These are phyloP conservation scores for Potorous gilbertii DNA, from an alignment of 2,797 vertebrate species.

Conservation along the genomic window DNA sequence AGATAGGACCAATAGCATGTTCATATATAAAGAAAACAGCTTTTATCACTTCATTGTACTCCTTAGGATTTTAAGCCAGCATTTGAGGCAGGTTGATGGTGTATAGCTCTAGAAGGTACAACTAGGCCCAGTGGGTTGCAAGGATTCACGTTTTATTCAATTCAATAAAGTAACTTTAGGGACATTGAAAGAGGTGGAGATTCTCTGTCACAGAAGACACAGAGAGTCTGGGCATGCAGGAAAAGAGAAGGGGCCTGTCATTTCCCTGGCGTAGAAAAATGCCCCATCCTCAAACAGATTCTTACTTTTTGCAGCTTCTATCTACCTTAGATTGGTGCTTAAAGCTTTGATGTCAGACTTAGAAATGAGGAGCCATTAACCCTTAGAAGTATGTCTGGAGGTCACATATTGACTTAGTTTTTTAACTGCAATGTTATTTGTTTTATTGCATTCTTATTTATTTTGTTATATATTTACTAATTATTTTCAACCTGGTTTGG, in stretches of 20 bases:
- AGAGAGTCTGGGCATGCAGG: not conserved
- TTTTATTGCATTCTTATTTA: not conserved
- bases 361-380: not conserved
- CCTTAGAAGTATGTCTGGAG: not conserved
- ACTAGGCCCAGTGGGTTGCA: not conserved
- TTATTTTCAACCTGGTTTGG: not conserved
- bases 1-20: not conserved
- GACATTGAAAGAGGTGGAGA: not conserved
- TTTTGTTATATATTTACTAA: not conserved
- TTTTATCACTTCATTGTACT: not conserved
- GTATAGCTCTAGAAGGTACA: not conserved
- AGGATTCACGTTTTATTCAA: not conserved
- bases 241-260: not conserved
- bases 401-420: not conserved
- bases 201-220: not conserved
- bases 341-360: not conserved
- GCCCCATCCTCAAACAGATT: not conserved
- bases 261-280: not conserved
- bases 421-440: not conserved
- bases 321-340: not conserved
- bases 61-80: not conserved
- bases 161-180: not conserved
- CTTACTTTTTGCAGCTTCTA: not conserved
- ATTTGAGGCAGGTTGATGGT: not conserved
- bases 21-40: slow-evolving; percentile 16